Evolutionary conservation across 2,113 vertebrate species (phyloP).

Genomic region (Bombycilla garrulus): DNA sequence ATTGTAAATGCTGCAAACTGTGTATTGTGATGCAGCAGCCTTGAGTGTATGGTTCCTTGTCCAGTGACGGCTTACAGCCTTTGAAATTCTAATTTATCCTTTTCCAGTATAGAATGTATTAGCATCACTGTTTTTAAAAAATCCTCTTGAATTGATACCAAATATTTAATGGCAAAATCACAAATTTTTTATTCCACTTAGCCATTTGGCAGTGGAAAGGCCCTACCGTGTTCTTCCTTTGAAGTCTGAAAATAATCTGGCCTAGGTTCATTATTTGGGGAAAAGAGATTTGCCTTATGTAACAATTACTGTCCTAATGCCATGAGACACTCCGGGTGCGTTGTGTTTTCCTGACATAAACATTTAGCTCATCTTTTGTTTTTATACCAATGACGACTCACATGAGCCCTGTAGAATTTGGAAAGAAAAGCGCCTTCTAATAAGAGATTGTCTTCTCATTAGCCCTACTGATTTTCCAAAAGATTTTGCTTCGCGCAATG

Average conservation of each 20-base stretch:
- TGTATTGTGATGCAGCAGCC: background rate
- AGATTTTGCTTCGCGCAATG: slow-evolving; percentile 38
- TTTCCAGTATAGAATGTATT: background rate
- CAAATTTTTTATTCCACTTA: slow-evolving; percentile 31
- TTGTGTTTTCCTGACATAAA: slow-evolving; percentile 58
- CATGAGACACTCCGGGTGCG: slow-evolving; percentile 24
- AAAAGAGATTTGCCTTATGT: slow-evolving; percentile 29
- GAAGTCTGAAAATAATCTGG: slow-evolving; percentile 63
- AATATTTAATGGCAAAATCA: slow-evolving; percentile 53
- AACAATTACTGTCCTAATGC: slow-evolving; percentile 6
- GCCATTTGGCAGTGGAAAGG: slow-evolving; percentile 34
- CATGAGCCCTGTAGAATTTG: background rate
- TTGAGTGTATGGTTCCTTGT: background rate
- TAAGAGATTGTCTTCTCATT: background rate
- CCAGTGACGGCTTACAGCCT: background rate
- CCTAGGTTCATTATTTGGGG: slow-evolving; percentile 67
- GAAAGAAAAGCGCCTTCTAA: background rate
- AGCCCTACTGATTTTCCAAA: background rate
- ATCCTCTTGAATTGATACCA: background rate
- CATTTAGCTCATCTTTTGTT: slow-evolving; percentile 60
- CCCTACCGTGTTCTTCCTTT: slow-evolving; percentile 59
- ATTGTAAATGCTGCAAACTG: background rate
- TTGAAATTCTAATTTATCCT: background rate
- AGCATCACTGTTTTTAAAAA: background rate
- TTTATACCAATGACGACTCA: slow-evolving; percentile 1